Evolutionary conservation across 35 echinoderm and acorn worm species (phyloP).

Genomic region (Chiridota heheva): DNA sequence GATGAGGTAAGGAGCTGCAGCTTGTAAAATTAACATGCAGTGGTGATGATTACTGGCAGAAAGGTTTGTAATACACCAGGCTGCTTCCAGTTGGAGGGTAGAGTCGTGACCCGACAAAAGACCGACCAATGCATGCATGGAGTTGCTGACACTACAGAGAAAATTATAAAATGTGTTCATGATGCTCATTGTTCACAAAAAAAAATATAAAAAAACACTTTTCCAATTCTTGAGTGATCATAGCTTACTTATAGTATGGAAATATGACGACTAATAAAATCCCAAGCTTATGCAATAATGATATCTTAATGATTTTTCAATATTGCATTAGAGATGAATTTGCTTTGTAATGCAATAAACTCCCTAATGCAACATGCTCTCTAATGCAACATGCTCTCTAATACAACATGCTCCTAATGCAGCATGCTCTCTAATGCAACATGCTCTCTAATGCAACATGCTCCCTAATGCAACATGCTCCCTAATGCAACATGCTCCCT

Average conservation of each 20-base stretch:
- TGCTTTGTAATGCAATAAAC: no score
- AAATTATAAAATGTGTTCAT: background rate
- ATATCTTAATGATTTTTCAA: no score
- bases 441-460: no score
- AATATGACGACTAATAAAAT: background rate
- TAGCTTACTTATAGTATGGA: background rate
- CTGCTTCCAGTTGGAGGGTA: constrained; percentile 64
- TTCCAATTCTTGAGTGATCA: background rate
- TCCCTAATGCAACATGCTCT: no score
- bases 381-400: no score
- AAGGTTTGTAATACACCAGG: constrained; percentile 77
- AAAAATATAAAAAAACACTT: constrained; percentile 1
- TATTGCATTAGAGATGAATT: no score
- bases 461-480: no score
- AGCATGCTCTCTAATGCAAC: no score
- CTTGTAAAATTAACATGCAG: constrained; percentile 45
- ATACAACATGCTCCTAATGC: no score
- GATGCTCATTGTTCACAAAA: background rate
- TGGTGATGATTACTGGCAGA: constrained; percentile 49
- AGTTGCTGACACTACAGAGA: constrained; percentile 55
- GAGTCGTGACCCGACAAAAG: constrained; percentile 54
- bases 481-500: no score
- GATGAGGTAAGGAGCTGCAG: constrained; percentile 69
- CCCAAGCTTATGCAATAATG: no score
- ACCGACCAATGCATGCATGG: constrained; percentile 51